Evolutionary conservation across 2,113 vertebrate species (phyloP).

Genomic region (Platysternon megacephalum): DNA sequence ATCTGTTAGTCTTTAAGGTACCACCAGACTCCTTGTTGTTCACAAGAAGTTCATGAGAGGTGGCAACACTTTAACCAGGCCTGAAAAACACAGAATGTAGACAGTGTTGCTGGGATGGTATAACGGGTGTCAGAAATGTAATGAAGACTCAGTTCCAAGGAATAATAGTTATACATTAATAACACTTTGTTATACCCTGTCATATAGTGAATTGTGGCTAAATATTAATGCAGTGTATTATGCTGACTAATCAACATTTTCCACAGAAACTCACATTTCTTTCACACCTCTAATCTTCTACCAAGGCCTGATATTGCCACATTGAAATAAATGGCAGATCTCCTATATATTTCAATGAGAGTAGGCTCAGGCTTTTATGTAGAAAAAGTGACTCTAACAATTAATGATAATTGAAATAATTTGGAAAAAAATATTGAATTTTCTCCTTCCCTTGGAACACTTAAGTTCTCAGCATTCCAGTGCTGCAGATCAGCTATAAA

Average conservation of each 20-base stretch:
- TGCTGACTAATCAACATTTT: background rate
- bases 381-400: background rate
- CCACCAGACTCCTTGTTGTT: background rate
- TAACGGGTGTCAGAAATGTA: constrained; percentile 8
- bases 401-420: background rate
- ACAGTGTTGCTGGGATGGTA: background rate
- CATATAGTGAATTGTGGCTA: background rate
- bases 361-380: background rate
- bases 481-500: background rate
- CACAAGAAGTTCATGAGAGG: background rate
- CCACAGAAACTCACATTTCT: background rate
- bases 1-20: too few relatives aligned
- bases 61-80: background rate
- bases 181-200: constrained; percentile 47
- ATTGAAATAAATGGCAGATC: background rate
- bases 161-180: constrained; percentile 48
- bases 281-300: background rate
- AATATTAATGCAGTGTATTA: constrained; percentile 28
- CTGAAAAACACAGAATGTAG: background rate
- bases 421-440: background rate
- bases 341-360: background rate
- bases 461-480: background rate
- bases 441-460: background rate
- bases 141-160: constrained; percentile 30
- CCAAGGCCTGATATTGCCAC: background rate